These are phyloP conservation scores for Diabrotica balteata DNA, from an alignment of 2,888 invertebrate genomes.

Conservation along the genomic window DNA sequence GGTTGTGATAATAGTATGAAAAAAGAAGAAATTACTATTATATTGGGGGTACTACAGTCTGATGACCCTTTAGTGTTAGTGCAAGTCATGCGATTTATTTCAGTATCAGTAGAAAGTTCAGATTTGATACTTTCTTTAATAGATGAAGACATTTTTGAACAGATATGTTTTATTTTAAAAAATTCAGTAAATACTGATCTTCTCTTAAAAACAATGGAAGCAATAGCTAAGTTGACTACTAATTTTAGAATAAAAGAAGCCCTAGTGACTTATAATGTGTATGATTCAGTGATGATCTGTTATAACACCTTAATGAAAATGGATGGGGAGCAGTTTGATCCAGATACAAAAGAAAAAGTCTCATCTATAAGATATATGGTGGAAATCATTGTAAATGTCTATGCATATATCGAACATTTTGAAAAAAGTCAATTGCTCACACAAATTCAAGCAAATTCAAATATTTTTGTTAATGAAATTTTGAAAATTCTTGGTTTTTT, in stretches of 20 bases:
- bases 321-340: slow-evolving; percentile 42
- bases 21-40: slow-evolving; percentile 64
- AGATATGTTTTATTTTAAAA: slow-evolving; percentile 74
- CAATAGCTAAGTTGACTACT: slow-evolving; percentile 56
- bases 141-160: slow-evolving; percentile 63
- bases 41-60: slow-evolving; percentile 66
- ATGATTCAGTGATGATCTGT: slow-evolving; percentile 42
- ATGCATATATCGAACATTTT: slow-evolving; percentile 42
- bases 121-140: slow-evolving; percentile 60
- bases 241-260: slow-evolving; percentile 43
- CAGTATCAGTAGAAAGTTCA: slow-evolving; percentile 59
- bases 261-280: slow-evolving; percentile 39
- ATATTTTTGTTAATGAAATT: slow-evolving; percentile 40
- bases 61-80: slow-evolving; percentile 77
- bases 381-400: slow-evolving; percentile 49
- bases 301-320: slow-evolving; percentile 41
- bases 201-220: slow-evolving; percentile 66
- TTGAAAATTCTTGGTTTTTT: slow-evolving; percentile 44
- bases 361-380: slow-evolving; percentile 43
- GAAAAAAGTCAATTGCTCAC: slow-evolving; percentile 32
- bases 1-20: slow-evolving; percentile 66
- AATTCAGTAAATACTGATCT: slow-evolving; percentile 75
- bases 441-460: slow-evolving; percentile 35
- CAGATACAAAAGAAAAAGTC: slow-evolving; percentile 44
- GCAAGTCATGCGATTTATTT: slow-evolving; percentile 74